Evolutionary conservation across 2,797 vertebrate species (phyloP), one percentile per base, ranked within the genome.

Genomic region (Percopsis omiscomaycus): DNA sequence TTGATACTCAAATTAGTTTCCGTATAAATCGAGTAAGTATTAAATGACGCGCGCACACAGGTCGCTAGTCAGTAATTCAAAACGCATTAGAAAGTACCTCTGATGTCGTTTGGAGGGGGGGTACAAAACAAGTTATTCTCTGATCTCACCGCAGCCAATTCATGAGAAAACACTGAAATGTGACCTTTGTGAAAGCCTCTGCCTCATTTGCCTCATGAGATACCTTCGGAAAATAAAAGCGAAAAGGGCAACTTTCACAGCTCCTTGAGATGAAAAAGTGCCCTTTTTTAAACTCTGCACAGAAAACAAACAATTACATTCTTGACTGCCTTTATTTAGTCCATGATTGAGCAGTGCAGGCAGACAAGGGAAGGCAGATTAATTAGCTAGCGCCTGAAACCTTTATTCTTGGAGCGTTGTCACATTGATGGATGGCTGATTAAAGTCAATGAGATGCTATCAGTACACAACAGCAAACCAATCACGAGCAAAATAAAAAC

Each of bases 271-370:
- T 74, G 74, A 83, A 85, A 81, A 90, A 79, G 67, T 71, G 80
- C 46, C 30, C 78, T 85, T 77, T 64, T 64, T 86, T 81, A 79
- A 88, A 89, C 70, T 70, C 88, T 92, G 90, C 88, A 83, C 93
- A 92, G 93, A 94, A 95, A 95, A 92, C 91, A 94, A 95, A 95
- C 92, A 95, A 96, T 91, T 95, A 93, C 93, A 94, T 94, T 92
- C 92, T 92, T 95, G 92, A 94, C 93, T 95, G 91, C 89, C 87
- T 96, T 95, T 94, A 95, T 95, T 96, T 95, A 90, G 90, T 90
- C 88, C 84, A 89, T 95, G 94, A 95, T 94, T 93, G 94, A 95
- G 93, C 94, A 78, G 80, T 88, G 86, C 87, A 91, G 88, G 93
- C 91, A 94, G 92, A 94, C 94, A 94, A 89, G 90, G 91, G 85